phyloP scores from a whole-genome alignment of 2,797 vertebrate species.

The Tapirus indicus region DNA sequence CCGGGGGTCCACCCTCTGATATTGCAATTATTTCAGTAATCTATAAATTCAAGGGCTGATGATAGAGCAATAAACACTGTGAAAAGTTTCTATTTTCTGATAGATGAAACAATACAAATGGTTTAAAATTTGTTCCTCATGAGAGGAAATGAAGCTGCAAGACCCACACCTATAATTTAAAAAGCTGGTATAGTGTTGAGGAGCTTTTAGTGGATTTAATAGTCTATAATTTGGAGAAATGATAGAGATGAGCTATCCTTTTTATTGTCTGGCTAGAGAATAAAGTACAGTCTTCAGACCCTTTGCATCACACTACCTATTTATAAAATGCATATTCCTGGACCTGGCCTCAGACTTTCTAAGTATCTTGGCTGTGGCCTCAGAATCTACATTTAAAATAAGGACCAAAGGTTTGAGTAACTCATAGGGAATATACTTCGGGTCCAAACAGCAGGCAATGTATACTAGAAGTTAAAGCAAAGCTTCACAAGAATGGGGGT shows the following conservation, averaged over 20 bases:
- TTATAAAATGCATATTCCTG: background rate
- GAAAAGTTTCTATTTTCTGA: constrained; percentile 12
- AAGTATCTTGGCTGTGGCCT: background rate
- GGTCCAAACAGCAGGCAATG: background rate
- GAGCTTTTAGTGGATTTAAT: background rate
- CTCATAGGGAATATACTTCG: background rate
- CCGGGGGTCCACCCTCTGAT: background rate
- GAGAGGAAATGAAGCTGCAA: background rate
- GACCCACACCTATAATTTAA: background rate
- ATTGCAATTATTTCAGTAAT: constrained; percentile 46
- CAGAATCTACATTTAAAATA: constrained; percentile 38
- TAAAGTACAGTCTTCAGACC: background rate
- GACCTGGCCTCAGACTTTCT: background rate
- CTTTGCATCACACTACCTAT: background rate
- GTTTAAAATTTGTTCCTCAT: background rate
- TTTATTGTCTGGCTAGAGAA: background rate
- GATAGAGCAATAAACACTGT: background rate
- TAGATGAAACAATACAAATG: constrained; percentile 17
- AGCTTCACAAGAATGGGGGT: background rate
- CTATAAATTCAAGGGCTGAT: background rate
- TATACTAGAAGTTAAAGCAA: background rate
- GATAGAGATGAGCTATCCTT: background rate
- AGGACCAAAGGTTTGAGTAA: background rate
- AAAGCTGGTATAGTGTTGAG: background rate
- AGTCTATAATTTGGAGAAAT: background rate